Percentiles rank a stretch among this genome's conserved stretches.
Conservation (phyloP, 1,140 invertebrate species). For the Delia radicum region DNA sequence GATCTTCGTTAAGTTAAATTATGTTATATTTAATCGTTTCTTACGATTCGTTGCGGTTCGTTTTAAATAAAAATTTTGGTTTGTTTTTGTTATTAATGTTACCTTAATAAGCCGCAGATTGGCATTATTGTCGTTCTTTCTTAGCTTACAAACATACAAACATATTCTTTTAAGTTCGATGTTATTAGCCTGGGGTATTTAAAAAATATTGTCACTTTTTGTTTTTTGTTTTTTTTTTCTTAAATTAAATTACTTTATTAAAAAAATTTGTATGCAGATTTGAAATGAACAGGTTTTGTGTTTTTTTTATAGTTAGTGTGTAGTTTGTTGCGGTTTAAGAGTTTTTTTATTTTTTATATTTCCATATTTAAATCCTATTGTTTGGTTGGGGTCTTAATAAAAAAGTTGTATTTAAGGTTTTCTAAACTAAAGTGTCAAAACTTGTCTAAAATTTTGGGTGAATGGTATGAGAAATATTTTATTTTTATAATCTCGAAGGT, state of each 20-base stretch:
- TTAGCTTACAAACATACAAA: neutral
- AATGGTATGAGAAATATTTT: too few species aligned
- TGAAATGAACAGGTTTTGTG: neutral
- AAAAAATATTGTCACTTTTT: neutral
- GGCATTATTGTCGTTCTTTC: slow-evolving; percentile 26
- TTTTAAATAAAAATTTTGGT: slow-evolving; percentile 8
- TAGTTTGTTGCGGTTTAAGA: neutral
- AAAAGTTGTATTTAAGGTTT: neutral
- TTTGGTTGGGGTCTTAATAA: neutral
- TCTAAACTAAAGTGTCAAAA: neutral
- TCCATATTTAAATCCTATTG: neutral
- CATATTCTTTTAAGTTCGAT: neutral
- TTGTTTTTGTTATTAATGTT: slow-evolving; percentile 24
- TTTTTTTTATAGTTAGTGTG: too few species aligned
- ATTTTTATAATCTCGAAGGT: too few species aligned
- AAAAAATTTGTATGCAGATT: neutral
- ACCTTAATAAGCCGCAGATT: slow-evolving; percentile 30
- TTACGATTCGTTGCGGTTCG: slow-evolving; percentile 14
- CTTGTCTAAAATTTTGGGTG: too few species aligned
- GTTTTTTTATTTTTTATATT: neutral
- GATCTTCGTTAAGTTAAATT: slow-evolving; percentile 1
- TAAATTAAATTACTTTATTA: neutral
- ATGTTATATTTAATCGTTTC: slow-evolving; percentile 20
- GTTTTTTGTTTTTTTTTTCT: neutral
- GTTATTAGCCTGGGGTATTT: neutral